phyloP scores from a whole-genome alignment of 2,888 invertebrate genomes.

The Drosophila rellima region DNA sequence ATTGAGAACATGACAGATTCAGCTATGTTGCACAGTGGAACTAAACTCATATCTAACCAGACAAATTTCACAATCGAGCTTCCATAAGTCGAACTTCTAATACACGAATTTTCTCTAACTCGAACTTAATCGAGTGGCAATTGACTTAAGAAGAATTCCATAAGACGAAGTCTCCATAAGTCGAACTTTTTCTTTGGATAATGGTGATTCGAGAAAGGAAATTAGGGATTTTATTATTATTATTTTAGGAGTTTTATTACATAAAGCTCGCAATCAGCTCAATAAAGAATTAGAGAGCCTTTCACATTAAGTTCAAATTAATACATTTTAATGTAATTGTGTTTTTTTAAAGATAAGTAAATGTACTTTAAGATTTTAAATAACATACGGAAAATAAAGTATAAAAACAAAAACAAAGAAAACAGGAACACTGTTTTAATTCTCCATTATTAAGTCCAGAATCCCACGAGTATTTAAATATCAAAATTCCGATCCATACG shows the following conservation, averaged over 20 bases:
- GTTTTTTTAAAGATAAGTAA: not conserved
- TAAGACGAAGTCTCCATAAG: too few species aligned
- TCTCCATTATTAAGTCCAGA: slow-evolving; percentile 1
- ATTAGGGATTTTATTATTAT: too few species aligned
- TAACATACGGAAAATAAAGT: not conserved
- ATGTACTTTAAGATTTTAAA: not conserved
- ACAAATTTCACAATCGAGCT: too few species aligned
- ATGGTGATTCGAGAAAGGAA: too few species aligned
- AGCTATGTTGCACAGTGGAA: slow-evolving; percentile 39
- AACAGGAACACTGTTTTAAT: slow-evolving; percentile 10
- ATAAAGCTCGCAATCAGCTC: too few species aligned
- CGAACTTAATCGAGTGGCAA: too few species aligned
- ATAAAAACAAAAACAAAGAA: not conserved
- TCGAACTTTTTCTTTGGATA: too few species aligned
- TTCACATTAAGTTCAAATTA: not conserved
- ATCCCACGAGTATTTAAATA: not conserved
- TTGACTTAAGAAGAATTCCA: too few species aligned
- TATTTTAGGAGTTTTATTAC: too few species aligned
- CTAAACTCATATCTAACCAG: not conserved
- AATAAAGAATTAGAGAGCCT: not conserved
- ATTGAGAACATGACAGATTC: slow-evolving; percentile 2
- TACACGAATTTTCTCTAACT: too few species aligned
- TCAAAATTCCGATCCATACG: not conserved
- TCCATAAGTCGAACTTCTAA: too few species aligned
- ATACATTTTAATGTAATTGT: not conserved